A percentile compares a stretch with the other conserved stretches of the same genome.
These are phyloP conservation scores for Salvelinus fontinalis DNA, from an alignment of 2,113 vertebrate species.

Conservation along the genomic window DNA sequence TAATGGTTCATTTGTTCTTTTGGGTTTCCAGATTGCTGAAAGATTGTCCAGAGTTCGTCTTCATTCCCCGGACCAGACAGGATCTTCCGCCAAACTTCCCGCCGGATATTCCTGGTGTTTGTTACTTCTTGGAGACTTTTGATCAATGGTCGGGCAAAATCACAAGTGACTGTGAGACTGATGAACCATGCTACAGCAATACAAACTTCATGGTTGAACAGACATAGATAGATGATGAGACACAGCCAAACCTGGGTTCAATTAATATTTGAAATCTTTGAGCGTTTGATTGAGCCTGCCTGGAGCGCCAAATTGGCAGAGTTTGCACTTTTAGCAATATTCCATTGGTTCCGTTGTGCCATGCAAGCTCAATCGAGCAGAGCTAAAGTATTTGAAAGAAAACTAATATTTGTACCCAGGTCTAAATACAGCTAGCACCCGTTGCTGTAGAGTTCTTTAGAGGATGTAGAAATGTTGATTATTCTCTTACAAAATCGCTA, in stretches of 20 bases:
- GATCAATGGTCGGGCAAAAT: constrained; percentile 61
- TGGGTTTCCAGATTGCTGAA: constrained; percentile 84
- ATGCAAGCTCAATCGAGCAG: too few relatives aligned
- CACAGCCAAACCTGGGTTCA: too few relatives aligned
- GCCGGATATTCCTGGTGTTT: constrained; percentile 91
- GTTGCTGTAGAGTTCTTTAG: neutral
- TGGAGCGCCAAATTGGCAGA: too few relatives aligned
- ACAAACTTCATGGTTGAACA: constrained; percentile 27
- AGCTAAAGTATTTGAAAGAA: too few relatives aligned
- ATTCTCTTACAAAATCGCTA: neutral
- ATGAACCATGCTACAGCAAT: constrained; percentile 34
- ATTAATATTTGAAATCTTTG: too few relatives aligned
- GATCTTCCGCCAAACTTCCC: constrained; percentile 97
- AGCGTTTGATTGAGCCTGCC: too few relatives aligned
- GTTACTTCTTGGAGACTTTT: constrained; percentile 91
- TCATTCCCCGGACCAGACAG: constrained; percentile 90
- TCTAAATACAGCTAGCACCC: too few relatives aligned
- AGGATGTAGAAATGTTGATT: constrained; percentile 24
- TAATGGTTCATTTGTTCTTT: constrained; percentile 61
- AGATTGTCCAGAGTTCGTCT: constrained; percentile 88
- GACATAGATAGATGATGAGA: constrained; percentile 10
- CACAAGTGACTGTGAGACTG: constrained; percentile 43
- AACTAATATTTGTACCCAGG: too few relatives aligned
- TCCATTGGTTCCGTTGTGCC: too few relatives aligned
- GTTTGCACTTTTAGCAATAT: too few relatives aligned